Conservation (phyloP, 2,797 vertebrate genomes). For the Girardinus metallicus region DNA sequence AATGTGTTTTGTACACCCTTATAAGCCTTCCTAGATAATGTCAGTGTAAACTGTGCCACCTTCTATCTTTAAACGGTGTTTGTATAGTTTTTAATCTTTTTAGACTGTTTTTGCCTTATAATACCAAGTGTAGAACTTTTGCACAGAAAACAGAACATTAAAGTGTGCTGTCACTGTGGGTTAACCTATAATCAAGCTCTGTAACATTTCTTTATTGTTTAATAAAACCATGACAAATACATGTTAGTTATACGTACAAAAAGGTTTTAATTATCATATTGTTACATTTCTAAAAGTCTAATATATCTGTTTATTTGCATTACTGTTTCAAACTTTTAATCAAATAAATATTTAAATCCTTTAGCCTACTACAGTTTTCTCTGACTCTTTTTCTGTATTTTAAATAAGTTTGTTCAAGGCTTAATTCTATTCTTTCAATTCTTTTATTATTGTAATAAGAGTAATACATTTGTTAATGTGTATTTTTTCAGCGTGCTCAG, state of each 20-base stretch:
- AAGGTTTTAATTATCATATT: constrained; percentile 63
- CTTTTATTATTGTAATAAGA: no score
- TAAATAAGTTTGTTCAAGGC: constrained; percentile 8
- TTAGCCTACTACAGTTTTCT: constrained; percentile 39
- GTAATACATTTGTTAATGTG: no score
- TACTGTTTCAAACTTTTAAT: constrained; percentile 61
- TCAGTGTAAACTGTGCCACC: constrained; percentile 63
- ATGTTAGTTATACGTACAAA: constrained; percentile 64
- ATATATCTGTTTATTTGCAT: constrained; percentile 75
- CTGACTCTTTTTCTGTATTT: constrained; percentile 34
- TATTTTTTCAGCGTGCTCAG: neutral
- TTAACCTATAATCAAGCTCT: constrained; percentile 50
- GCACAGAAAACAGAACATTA: constrained; percentile 64
- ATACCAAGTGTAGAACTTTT: constrained; percentile 67
- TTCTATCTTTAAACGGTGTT: constrained; percentile 76
- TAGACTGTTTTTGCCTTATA: constrained; percentile 75
- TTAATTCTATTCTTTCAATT: neutral
- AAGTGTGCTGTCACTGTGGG: constrained; percentile 52
- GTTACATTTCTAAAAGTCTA: constrained; percentile 73
- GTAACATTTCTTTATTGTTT: constrained; percentile 30
- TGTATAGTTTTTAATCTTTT: constrained; percentile 82
- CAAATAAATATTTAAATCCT: constrained; percentile 62
- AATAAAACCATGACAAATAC: constrained; percentile 43
- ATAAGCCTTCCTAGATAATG: constrained; percentile 68
- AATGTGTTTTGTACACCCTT: constrained; percentile 71